Percentiles rank a stretch among this genome's conserved stretches.
Conservation (phyloP, 2,797 vertebrate species). For the Euphonia xanthogaster region DNA sequence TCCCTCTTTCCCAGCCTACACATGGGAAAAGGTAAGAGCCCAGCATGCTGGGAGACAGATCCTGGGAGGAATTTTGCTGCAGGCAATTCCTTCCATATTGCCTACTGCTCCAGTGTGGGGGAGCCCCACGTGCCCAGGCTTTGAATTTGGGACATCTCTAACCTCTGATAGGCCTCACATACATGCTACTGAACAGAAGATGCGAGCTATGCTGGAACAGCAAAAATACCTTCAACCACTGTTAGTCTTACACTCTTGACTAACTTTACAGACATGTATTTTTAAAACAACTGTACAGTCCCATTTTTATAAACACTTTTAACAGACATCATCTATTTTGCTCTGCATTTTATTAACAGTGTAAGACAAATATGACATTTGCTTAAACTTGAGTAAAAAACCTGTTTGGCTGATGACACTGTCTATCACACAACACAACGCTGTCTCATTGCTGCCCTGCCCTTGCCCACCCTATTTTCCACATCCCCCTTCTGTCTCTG, state of each 20-base stretch:
- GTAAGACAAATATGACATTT: background rate
- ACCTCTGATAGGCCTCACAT: background rate
- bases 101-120: rapidly evolving
- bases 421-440: rapidly evolving
- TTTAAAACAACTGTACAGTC: background rate
- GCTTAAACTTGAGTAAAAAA: background rate
- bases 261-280: background rate
- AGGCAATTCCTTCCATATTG: background rate
- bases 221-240: background rate
- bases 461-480: background rate
- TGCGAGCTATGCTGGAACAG: background rate
- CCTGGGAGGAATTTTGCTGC: background rate
- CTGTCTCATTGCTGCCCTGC: background rate
- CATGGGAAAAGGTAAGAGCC: background rate
- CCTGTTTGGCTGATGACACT: background rate
- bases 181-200: background rate
- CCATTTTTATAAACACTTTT: background rate
- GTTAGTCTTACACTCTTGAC: background rate
- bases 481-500: background rate
- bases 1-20: background rate
- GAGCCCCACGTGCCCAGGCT: rapidly evolving
- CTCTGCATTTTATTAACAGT: background rate
- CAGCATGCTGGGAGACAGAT: background rate
- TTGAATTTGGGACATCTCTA: background rate
- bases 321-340: background rate